Evolutionary conservation across 1,140 invertebrate genomes (phyloP).

Genomic region (Brachionus asplanchnoidis): DNA sequence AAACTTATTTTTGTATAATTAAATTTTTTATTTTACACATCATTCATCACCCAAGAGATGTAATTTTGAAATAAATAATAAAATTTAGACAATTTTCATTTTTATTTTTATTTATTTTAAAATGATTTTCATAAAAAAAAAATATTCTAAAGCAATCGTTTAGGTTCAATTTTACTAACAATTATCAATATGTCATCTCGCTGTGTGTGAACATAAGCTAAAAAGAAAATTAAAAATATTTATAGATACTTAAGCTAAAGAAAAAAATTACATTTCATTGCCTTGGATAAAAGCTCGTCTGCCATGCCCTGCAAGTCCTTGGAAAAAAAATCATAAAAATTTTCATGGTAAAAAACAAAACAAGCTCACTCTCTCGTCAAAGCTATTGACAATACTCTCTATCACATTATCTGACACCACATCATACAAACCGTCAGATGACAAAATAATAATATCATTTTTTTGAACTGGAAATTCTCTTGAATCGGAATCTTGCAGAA

Average conservation of each 20-base stretch:
- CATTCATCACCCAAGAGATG: background rate
- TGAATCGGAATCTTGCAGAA: background rate
- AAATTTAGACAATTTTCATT: background rate
- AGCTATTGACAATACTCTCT: constrained; percentile 2
- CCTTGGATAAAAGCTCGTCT: constrained; percentile 24
- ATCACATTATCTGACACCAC: constrained; percentile 1
- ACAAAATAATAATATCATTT: constrained; percentile 33
- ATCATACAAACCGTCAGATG: constrained; percentile 40
- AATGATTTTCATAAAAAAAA: background rate
- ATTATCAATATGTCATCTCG: constrained; percentile 38
- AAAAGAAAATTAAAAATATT: background rate
- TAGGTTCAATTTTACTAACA: constrained; percentile 22
- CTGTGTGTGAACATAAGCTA: constrained; percentile 32
- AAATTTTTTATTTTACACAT: background rate
- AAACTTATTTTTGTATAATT: background rate
- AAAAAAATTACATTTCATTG: constrained; percentile 31
- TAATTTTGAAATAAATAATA: background rate
- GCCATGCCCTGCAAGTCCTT: constrained; percentile 32
- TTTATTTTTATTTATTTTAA: background rate
- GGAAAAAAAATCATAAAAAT: background rate
- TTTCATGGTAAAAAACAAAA: background rate
- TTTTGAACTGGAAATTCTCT: constrained; percentile 1
- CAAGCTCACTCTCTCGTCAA: background rate
- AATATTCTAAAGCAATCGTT: background rate
- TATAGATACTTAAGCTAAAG: background rate